Percentiles rank a stretch among this genome's conserved stretches.
Evolutionary conservation across 2,797 vertebrate genomes (phyloP).

Genomic region (Chaetodon trifasciatus): DNA sequence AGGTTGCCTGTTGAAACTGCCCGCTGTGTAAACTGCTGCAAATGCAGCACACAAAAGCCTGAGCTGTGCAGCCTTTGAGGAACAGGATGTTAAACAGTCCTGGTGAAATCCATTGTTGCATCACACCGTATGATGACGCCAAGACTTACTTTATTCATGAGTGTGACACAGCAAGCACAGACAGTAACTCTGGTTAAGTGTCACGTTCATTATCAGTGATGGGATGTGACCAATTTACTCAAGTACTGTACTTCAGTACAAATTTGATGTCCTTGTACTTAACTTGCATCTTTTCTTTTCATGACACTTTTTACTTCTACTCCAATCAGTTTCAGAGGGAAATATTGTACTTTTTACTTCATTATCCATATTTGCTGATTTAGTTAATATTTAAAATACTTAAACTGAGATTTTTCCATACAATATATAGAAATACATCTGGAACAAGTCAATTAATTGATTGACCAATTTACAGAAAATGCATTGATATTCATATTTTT

Average conservation of each 20-base stretch:
- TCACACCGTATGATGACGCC: slow-evolving; percentile 44
- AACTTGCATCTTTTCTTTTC: neutral
- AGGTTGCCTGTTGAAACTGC: slow-evolving; percentile 9
- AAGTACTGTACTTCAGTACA: neutral
- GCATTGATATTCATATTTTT: neutral
- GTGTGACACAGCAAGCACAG: slow-evolving; percentile 1
- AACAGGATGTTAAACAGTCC: slow-evolving; percentile 68
- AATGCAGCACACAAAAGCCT: slow-evolving; percentile 2
- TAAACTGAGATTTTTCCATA: no score
- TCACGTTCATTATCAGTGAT: neutral
- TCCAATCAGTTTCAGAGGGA: neutral
- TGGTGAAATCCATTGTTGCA: slow-evolving; percentile 59
- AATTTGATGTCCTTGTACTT: neutral
- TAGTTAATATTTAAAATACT: no score
- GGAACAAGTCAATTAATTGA: neutral
- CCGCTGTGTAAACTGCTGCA: slow-evolving; percentile 8
- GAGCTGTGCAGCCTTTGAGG: slow-evolving; percentile 16
- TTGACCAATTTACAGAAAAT: neutral
- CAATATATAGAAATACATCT: no score
- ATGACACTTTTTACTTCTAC: neutral
- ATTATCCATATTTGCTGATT: neutral
- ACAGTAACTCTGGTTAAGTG: slow-evolving; percentile 8
- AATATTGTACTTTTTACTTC: neutral
- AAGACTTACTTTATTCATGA: neutral
- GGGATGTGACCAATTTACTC: neutral